A percentile compares a stretch with the other conserved stretches of the same genome.
Conservation (phyloP, 1,140 invertebrate species). For the Nymphalis io region DNA sequence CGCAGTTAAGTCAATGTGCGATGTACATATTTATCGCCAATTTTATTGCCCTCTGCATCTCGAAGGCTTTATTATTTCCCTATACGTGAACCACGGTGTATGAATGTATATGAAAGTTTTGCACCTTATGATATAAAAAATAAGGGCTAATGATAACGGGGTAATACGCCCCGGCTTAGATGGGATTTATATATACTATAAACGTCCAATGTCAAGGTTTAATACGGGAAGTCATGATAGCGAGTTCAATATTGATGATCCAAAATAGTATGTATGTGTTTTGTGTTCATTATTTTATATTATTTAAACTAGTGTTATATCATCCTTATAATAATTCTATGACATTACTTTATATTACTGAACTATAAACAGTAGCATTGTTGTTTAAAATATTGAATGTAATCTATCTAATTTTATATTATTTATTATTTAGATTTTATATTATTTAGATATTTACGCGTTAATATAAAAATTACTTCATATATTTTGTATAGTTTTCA, state of each 20-base stretch:
- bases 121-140: not conserved
- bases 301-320: no score
- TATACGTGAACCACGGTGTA: not conserved
- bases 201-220: constrained; percentile 2
- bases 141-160: not conserved
- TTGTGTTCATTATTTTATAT: no score
- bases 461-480: no score
- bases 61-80: constrained; percentile 36
- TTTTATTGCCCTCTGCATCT: constrained; percentile 7
- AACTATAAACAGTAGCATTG: no score
- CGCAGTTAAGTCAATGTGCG: constrained; percentile 4
- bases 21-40: constrained; percentile 16
- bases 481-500: no score
- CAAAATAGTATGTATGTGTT: not conserved
- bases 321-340: no score
- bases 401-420: no score
- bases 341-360: no score
- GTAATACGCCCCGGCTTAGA: not conserved
- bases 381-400: no score
- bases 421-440: no score
- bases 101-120: not conserved
- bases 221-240: constrained; percentile 6
- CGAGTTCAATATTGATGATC: constrained; percentile 7
- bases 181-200: not conserved
- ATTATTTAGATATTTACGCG: no score